phyloP scores from a whole-genome alignment of 2,888 invertebrate species.

The Seira sanloemensis region DNA sequence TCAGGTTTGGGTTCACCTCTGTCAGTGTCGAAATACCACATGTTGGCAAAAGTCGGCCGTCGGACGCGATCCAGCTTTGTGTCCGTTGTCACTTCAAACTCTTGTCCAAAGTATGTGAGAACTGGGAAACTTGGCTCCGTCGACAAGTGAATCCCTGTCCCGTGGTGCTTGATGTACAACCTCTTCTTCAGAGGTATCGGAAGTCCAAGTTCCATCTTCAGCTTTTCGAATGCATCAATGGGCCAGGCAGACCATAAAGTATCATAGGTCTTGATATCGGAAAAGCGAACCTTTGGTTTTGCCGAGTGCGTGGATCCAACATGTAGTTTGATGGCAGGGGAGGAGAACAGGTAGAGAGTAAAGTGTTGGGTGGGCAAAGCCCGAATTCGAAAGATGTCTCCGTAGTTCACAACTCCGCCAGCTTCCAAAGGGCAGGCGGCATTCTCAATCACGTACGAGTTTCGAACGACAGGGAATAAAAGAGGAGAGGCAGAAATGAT shows the following conservation, averaged over 20 bases:
- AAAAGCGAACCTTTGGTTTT: slow-evolving; percentile 70
- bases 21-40: slow-evolving; percentile 71
- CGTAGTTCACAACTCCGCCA: slow-evolving; percentile 59
- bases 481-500: slow-evolving; percentile 69
- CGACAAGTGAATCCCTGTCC: slow-evolving; percentile 68
- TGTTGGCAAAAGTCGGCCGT: slow-evolving; percentile 63
- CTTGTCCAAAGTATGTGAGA: slow-evolving; percentile 70
- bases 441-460: slow-evolving; percentile 71
- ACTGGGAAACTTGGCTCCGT: slow-evolving; percentile 66
- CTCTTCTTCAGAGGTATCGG: slow-evolving; percentile 62
- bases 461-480: slow-evolving; percentile 69
- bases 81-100: slow-evolving; percentile 70
- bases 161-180: slow-evolving; percentile 67
- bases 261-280: slow-evolving; percentile 66
- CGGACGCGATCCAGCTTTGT: slow-evolving; percentile 61
- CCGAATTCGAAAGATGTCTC: slow-evolving; percentile 69
- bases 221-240: slow-evolving; percentile 45
- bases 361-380: slow-evolving; percentile 69
- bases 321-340: slow-evolving; percentile 69
- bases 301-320: slow-evolving; percentile 64
- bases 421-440: slow-evolving; percentile 16
- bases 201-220: slow-evolving; percentile 67
- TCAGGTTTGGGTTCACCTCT: slow-evolving; percentile 46
- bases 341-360: slow-evolving; percentile 68
- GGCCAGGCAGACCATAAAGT: slow-evolving; percentile 70